A percentile compares a stretch with the other conserved stretches of the same genome.
Conservation (phyloP, 2,113 vertebrate genomes). For the Catharus fuscescens region DNA sequence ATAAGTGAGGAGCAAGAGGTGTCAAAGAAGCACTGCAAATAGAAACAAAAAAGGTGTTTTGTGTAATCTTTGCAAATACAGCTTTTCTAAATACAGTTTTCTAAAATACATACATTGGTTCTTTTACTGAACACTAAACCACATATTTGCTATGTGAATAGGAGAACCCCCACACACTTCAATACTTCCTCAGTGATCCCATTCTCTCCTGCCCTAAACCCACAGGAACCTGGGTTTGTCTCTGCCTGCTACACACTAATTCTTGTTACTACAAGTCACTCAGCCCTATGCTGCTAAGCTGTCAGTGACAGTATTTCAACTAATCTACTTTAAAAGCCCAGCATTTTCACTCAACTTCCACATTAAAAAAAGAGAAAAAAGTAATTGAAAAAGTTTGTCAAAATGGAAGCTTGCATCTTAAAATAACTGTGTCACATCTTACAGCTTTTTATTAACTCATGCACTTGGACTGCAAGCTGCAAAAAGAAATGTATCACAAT, state of each 20-base stretch:
- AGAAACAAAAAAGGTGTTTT: background rate
- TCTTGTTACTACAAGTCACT: background rate
- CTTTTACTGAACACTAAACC: background rate
- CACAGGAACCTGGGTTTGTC: background rate
- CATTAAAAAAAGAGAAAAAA: background rate
- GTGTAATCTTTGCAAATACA: background rate
- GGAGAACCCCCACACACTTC: background rate
- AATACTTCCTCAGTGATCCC: background rate
- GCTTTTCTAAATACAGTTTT: background rate
- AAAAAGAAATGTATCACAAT: background rate
- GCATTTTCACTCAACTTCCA: background rate
- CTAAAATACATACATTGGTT: background rate
- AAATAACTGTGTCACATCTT: background rate
- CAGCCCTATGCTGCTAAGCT: background rate
- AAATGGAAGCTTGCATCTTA: background rate
- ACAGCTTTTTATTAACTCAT: background rate
- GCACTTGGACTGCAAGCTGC: background rate
- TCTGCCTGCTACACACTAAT: background rate
- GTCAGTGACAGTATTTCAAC: background rate
- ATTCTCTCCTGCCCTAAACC: background rate
- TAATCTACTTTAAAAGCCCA: background rate
- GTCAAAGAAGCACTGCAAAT: background rate
- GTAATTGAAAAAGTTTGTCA: background rate
- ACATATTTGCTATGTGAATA: background rate
- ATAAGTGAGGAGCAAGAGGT: background rate